Evolutionary conservation across 1,140 invertebrate species (phyloP).

Genomic region (Plectrocnemia conspersa): DNA sequence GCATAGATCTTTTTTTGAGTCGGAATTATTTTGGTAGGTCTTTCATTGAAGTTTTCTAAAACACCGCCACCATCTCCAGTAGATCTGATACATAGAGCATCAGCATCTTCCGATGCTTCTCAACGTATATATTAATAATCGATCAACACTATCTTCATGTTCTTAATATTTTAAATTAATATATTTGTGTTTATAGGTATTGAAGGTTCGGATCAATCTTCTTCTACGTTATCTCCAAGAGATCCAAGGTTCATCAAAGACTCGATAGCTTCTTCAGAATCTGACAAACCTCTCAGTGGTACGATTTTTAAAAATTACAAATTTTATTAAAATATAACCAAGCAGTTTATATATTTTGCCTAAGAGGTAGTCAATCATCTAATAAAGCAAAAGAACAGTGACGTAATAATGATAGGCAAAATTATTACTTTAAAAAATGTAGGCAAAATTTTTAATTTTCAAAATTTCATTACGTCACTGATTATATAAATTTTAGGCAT

Average conservation of each 20-base stretch:
- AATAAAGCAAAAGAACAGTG: not conserved
- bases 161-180: slow-evolving; percentile 1
- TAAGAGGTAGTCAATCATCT: not conserved
- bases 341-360: not conserved
- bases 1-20: not conserved
- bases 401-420: too few species aligned
- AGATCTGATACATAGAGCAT: slow-evolving; percentile 46
- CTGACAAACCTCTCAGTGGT: slow-evolving; percentile 24
- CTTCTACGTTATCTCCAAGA: slow-evolving; percentile 28
- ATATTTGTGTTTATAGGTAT: too few species aligned
- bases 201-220: slow-evolving; percentile 20
- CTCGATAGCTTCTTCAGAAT: slow-evolving; percentile 7
- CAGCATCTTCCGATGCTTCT: slow-evolving; percentile 31
- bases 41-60: slow-evolving; percentile 49
- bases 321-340: not conserved
- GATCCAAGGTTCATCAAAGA: slow-evolving; percentile 29
- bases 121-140: slow-evolving; percentile 36
- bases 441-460: too few species aligned
- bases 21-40: slow-evolving; percentile 38
- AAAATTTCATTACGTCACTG: too few species aligned
- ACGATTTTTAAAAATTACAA: slow-evolving; percentile 8
- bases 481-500: too few species aligned
- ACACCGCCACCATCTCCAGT: slow-evolving; percentile 51
- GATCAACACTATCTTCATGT: not conserved
- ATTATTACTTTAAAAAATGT: too few species aligned